Base-by-base conservation (phyloP, 2,888 invertebrate species). In the Agriotes lineatus region DNA sequence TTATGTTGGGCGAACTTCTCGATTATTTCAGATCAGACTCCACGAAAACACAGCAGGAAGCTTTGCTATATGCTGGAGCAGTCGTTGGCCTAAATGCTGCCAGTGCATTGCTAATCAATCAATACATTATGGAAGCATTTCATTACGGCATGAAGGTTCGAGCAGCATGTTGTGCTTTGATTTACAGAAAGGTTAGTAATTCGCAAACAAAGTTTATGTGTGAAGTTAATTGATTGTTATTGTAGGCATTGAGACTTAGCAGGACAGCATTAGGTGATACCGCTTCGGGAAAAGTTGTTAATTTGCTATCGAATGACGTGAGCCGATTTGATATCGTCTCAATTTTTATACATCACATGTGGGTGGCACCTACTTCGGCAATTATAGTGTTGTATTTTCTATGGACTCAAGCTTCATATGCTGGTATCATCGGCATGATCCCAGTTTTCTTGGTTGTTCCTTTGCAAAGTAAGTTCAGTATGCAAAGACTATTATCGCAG, bases 271-370 rank as follows among this genome's bases (percentile, higher is more conserved):
- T 94, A 37, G 89, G 90, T 1, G 87, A 90, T 78, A 92, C 93
- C 0, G 90, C 96, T 0, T 92, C 93, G 0, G 97, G 97, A 0
- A 96, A 97, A 83, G 91, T 98, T 60, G 93, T 97, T 10, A 97
- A 98, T 85, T 86, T 98, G 3, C 87, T 98, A 60, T 96, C 97
- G 3, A 97, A 97, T 80, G 98, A 98, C 82, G 96, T 97, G 7
- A 93, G 92, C 82, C 91, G 97, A 39, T 94, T 98, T 80, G 97
- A 98, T 83, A 89, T 93, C 82, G 91, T 93, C 2, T 91, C 93
- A 68, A 88, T 94, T 63, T 95, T 91, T 81, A 86, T 95, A 6
- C 95, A 96, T 82, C 96, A 92, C 84, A 88, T 97, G 80, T 96
- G 96, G 95, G 88, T 96, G 30, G 90, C 94, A 72, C 96, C 97